Conservation (phyloP, 2,797 vertebrate species). For the Rhadinocentrus ornatus region DNA sequence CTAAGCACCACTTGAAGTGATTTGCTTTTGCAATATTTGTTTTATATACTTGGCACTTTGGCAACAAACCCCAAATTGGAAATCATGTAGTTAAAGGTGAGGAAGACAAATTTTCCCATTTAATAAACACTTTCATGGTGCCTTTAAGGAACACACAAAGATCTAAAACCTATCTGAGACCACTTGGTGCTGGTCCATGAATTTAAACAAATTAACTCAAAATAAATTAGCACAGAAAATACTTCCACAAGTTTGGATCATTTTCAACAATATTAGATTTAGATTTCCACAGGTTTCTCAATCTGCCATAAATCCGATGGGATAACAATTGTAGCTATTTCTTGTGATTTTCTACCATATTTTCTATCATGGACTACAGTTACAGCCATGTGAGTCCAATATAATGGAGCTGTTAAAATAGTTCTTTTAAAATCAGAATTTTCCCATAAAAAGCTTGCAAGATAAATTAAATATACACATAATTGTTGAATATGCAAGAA, state of each 20-base stretch:
- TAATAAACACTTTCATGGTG: constrained; percentile 24
- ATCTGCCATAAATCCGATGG: background rate
- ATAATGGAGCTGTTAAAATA: background rate
- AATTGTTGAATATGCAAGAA: background rate
- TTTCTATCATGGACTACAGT: background rate
- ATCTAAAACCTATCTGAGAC: constrained; percentile 7
- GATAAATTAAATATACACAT: background rate
- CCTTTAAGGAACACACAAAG: constrained; percentile 36
- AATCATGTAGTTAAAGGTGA: constrained; percentile 28
- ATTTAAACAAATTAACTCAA: background rate
- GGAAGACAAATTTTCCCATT: background rate
- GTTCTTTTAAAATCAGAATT: background rate
- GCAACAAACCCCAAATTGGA: constrained; percentile 25
- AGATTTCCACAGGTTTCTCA: background rate
- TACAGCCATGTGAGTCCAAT: background rate
- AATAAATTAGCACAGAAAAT: constrained; percentile 2
- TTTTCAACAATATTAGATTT: background rate
- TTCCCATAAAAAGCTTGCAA: background rate
- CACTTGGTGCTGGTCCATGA: background rate
- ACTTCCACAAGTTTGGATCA: background rate
- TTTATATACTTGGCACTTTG: constrained; percentile 38
- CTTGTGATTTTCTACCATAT: background rate
- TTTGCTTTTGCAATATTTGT: constrained; percentile 30
- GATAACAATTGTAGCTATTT: background rate
- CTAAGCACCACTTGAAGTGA: constrained; percentile 24